A percentile compares a stretch with the other conserved stretches of the same genome.
These are phyloP conservation scores for Nymphalis polychloros DNA, from an alignment of 2,888 invertebrate species.

Conservation along the genomic window DNA sequence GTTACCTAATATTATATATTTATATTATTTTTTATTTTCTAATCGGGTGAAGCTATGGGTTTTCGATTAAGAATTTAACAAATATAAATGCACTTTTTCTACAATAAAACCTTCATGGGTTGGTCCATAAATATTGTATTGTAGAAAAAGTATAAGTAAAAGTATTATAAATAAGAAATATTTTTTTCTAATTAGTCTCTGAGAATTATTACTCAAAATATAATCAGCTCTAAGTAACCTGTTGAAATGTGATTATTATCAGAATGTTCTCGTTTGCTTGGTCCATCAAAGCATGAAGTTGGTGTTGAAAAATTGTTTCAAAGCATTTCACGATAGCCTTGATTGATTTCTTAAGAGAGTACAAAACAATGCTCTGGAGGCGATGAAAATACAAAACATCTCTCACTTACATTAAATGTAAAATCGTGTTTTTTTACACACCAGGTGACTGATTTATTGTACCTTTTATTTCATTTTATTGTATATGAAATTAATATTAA, in stretches of 20 bases:
- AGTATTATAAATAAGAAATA: neutral
- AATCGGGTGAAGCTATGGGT: too few relatives aligned
- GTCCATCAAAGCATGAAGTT: conserved; percentile 60
- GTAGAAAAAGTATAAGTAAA: too few relatives aligned
- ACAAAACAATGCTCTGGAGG: conserved; percentile 28
- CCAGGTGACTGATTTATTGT: neutral
- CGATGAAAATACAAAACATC: conserved; percentile 16
- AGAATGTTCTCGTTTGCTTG: conserved; percentile 47
- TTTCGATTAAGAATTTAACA: too few relatives aligned
- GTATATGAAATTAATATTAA: neutral
- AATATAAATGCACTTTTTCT: too few relatives aligned
- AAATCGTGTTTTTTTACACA: too few relatives aligned
- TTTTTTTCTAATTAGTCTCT: neutral
- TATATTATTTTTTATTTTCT: too few relatives aligned
- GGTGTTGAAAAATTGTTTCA: conserved; percentile 61
- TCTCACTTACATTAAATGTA: neutral
- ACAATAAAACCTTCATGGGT: too few relatives aligned
- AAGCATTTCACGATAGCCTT: conserved; percentile 52
- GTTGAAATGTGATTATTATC: conserved; percentile 43
- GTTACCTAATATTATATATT: conserved; percentile 4
- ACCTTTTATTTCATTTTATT: neutral
- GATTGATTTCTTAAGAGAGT: conserved; percentile 55
- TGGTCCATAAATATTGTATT: too few relatives aligned
- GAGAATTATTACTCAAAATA: neutral
- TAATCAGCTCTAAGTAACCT: conserved; percentile 6